Conservation (phyloP, 2,797 vertebrate genomes). For the Halcyon leucocephala region DNA sequence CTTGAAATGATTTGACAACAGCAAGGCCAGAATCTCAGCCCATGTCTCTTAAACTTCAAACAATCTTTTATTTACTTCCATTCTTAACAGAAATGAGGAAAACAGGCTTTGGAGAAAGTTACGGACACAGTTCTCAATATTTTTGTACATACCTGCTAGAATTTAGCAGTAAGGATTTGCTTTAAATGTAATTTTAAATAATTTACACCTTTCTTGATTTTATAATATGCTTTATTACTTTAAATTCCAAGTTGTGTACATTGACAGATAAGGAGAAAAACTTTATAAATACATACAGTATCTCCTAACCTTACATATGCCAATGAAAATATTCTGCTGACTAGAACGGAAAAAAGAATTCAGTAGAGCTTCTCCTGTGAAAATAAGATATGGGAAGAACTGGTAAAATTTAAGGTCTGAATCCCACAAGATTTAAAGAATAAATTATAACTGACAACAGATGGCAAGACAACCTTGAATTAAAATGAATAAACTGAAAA, state of each 20-base stretch:
- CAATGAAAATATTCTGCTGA: neutral
- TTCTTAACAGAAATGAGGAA: neutral
- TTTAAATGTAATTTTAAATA: neutral
- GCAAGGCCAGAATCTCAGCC: neutral
- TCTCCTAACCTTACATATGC: neutral
- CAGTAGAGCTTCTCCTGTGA: neutral
- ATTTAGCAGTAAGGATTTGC: neutral
- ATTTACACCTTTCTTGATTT: neutral
- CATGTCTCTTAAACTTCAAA: neutral
- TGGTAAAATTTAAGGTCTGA: neutral
- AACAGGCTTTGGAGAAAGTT: neutral
- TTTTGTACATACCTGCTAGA: neutral
- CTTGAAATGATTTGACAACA: neutral
- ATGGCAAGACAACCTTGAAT: neutral
- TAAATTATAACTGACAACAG: neutral
- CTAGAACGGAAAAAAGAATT: neutral
- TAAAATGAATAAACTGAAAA: neutral
- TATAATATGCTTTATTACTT: neutral
- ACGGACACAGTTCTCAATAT: neutral
- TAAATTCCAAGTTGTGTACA: neutral
- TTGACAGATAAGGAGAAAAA: neutral
- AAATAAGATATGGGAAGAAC: neutral
- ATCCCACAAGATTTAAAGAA: neutral
- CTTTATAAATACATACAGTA: neutral
- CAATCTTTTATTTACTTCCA: neutral